Percentiles rank a stretch among this genome's conserved stretches.
phyloP scores from a whole-genome alignment of 64 coral and sea anemone genomes.

The Dendronephthya gigantea region DNA sequence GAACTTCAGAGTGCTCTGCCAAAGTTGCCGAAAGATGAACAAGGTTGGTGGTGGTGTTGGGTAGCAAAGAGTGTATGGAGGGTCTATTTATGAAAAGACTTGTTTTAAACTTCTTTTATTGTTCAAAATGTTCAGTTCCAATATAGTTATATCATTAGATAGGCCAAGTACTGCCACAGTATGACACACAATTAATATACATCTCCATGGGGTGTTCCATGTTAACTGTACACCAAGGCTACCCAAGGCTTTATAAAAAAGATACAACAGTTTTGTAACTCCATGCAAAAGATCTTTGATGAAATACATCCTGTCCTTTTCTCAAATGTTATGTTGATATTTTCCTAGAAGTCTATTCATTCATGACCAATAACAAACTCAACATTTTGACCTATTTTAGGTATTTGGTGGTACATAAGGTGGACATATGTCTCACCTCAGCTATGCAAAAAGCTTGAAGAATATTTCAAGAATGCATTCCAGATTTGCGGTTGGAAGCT shows the following conservation, averaged over 20 bases:
- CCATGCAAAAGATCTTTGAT: too few relatives aligned
- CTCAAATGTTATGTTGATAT: too few relatives aligned
- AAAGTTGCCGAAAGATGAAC: not conserved
- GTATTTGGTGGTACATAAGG: not conserved
- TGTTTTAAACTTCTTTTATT: too few relatives aligned
- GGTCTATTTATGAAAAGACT: not conserved
- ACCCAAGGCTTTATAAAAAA: too few relatives aligned
- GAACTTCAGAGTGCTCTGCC: not conserved
- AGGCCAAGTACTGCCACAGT: too few relatives aligned
- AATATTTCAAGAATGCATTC: constrained; percentile 4
- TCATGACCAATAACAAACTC: not conserved
- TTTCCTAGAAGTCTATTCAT: not conserved
- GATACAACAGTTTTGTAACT: too few relatives aligned
- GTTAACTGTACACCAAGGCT: too few relatives aligned
- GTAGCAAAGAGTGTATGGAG: not conserved
- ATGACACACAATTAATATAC: too few relatives aligned
- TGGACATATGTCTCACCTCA: not conserved
- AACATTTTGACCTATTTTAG: not conserved
- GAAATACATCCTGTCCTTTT: too few relatives aligned
- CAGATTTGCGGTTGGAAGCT: not conserved
- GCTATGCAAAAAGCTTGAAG: not conserved
- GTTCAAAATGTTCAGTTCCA: not conserved
- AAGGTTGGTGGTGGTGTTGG: not conserved
- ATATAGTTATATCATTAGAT: too few relatives aligned
- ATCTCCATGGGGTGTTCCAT: too few relatives aligned